Evolutionary conservation across 2,797 vertebrate species (phyloP).

Genomic region (Furcifer pardalis): DNA sequence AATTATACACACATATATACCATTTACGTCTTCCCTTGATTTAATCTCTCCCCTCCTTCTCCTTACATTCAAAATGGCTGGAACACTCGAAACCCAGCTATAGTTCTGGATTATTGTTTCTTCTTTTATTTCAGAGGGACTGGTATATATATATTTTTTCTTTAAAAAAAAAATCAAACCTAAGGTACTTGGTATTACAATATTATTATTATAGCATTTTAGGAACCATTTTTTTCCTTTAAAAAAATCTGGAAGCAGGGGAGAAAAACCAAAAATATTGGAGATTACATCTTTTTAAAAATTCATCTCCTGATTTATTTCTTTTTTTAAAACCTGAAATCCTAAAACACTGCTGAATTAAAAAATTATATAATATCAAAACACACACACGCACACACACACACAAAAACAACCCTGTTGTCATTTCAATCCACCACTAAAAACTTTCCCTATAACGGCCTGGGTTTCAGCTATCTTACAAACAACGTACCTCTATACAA

Average conservation of each 20-base stretch:
- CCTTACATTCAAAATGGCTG: neutral
- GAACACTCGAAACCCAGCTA: neutral
- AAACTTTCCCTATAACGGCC: constrained; percentile 9
- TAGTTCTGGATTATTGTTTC: neutral
- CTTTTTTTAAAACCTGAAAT: constrained; percentile 26
- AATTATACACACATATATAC: constrained; percentile 13
- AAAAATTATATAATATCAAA: constrained; percentile 47
- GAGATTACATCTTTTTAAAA: constrained; percentile 20
- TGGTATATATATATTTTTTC: constrained; percentile 19
- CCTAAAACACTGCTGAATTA: constrained; percentile 39
- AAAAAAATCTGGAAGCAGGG: constrained; percentile 3
- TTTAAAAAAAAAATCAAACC: constrained; percentile 18
- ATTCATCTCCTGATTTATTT: constrained; percentile 23
- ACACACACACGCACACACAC: constrained; percentile 25
- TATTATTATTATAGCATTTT: constrained; percentile 17
- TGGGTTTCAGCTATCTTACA: constrained; percentile 38
- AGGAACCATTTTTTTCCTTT: constrained; percentile 13
- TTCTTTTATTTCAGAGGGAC: neutral
- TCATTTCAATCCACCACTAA: constrained; percentile 31
- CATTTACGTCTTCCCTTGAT: constrained; percentile 12
- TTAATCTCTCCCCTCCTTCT: neutral
- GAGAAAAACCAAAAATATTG: constrained; percentile 7
- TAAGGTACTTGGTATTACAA: constrained; percentile 23
- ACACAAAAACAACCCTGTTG: constrained; percentile 34
- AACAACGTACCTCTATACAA: constrained; percentile 47